Base-by-base conservation (phyloP, 2,797 vertebrate species). In the Helicolenus hilgendorfi region DNA sequence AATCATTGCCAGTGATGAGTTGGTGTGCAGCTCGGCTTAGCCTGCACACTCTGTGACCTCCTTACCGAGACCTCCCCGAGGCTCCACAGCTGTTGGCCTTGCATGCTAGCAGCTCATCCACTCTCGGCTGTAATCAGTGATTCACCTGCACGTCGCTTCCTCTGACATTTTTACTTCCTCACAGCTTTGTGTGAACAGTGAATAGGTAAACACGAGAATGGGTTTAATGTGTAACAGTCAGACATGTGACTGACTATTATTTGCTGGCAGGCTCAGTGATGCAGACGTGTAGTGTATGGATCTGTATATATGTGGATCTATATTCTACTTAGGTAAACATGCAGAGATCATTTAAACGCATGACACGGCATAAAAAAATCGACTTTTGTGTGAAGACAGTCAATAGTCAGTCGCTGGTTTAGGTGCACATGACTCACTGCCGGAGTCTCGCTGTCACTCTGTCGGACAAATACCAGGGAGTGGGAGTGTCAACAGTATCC, bases 111-210 rank as follows among this genome's bases (percentile, higher is more conserved):
- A 81, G 86, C 93, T 94, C 91, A 88, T 96, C 94, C 83, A 79
- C 87, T 75, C 91, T 86, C 85, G 87, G 90, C 93, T 96, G 92
- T 96, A 96, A 96, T 96, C 95, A 96, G 87, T 95, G 91, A 96
- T 93, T 96, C 94, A 96, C 96, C 94, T 93, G 92, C 77, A 67
- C 11, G 60, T 78, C 31, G 58, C 92, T 94, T 97, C 95, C 94
- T 94, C 83, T 94, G 88, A 92, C 91, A 92, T 93, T 87, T 84
- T 84, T 82, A 15, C 90, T 94, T 94, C 86, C 92, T 86, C 33
- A 0, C 72, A 24, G 63, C 87, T 83, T 69, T 94, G 86, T 93
- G 89, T 91, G 87, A 94, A 83, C 91, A 84, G 89, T 79, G 88
- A 26, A 60, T 85, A 72, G 56, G 92, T 89, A 92, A 95, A 96